Conservation (phyloP, 2,113 vertebrate species). For the Lates calcarifer region DNA sequence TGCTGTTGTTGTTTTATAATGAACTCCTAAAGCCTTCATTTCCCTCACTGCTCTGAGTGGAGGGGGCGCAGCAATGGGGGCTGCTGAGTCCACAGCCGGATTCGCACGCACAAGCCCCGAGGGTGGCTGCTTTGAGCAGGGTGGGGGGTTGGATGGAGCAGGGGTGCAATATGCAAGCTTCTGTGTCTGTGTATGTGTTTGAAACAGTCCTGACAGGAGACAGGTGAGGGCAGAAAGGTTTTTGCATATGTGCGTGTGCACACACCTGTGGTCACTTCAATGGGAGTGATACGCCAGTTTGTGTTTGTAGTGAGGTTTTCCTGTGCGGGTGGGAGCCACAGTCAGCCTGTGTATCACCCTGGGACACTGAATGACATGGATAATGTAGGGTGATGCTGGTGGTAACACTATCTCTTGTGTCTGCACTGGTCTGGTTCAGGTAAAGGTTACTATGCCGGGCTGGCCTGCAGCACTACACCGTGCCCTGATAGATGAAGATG, state of each 20-base stretch:
- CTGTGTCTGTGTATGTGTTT: constrained; percentile 59
- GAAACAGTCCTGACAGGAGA: constrained; percentile 62
- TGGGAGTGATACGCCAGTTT: constrained; percentile 50
- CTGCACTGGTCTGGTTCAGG: constrained; percentile 70
- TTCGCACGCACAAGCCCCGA: constrained; percentile 85
- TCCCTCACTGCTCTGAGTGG: constrained; percentile 79
- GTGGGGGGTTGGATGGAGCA: constrained; percentile 54
- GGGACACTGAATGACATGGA: constrained; percentile 60
- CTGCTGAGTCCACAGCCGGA: constrained; percentile 74
- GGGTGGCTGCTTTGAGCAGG: constrained; percentile 69
- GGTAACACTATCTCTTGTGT: constrained; percentile 70
- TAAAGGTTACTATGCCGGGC: constrained; percentile 64
- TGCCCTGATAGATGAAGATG: constrained; percentile 66
- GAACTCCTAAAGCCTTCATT: constrained; percentile 88
- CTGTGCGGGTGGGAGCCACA: constrained; percentile 60
- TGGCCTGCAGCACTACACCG: constrained; percentile 17
- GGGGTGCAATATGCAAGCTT: constrained; percentile 52
- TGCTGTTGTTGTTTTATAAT: constrained; percentile 86
- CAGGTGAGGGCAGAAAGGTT: constrained; percentile 68
- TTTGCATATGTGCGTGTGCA: constrained; percentile 73
- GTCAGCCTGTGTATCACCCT: constrained; percentile 42
- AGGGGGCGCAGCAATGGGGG: constrained; percentile 66
- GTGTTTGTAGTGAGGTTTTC: constrained; percentile 72
- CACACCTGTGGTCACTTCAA: constrained; percentile 79
- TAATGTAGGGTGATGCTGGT: constrained; percentile 61